Conservation (phyloP, 2,888 invertebrate species). For the Cheilosia soror region DNA sequence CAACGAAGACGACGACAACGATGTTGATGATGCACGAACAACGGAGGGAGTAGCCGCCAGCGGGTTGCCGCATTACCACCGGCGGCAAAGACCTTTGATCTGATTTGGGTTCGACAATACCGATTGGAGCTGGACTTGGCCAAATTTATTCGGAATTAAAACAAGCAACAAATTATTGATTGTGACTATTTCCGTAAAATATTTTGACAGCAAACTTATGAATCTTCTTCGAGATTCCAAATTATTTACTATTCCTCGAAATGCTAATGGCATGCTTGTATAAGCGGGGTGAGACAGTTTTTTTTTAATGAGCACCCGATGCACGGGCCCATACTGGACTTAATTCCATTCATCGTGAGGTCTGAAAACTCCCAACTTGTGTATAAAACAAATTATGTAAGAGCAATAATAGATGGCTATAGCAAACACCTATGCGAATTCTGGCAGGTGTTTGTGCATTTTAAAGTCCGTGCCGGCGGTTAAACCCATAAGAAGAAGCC, state of each 20-base stretch:
- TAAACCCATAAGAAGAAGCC: neutral
- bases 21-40: conserved; percentile 40
- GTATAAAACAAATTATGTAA: conserved; percentile 75
- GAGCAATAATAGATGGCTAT: conserved; percentile 66
- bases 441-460: conserved; percentile 67
- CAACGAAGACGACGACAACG: conserved; percentile 16
- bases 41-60: neutral
- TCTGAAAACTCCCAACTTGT: conserved; percentile 73
- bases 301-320: conserved; percentile 61
- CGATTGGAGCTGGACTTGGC: conserved; percentile 51
- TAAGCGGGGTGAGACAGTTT: conserved; percentile 29
- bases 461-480: conserved; percentile 33
- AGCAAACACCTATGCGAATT: conserved; percentile 62
- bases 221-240: conserved; percentile 69
- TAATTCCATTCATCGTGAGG: conserved; percentile 58
- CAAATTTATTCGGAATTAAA: conserved; percentile 75
- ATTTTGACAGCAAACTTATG: conserved; percentile 77
- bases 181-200: conserved; percentile 77
- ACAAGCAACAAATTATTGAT: conserved; percentile 76
- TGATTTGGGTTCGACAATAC: conserved; percentile 37
- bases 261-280: conserved; percentile 35
- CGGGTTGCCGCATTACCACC: conserved; percentile 3
- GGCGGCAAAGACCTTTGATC: conserved; percentile 68
- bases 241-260: conserved; percentile 66
- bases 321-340: conserved; percentile 18